Base-by-base conservation (phyloP, 2,888 invertebrate genomes). In the Fragum whitleyi region DNA sequence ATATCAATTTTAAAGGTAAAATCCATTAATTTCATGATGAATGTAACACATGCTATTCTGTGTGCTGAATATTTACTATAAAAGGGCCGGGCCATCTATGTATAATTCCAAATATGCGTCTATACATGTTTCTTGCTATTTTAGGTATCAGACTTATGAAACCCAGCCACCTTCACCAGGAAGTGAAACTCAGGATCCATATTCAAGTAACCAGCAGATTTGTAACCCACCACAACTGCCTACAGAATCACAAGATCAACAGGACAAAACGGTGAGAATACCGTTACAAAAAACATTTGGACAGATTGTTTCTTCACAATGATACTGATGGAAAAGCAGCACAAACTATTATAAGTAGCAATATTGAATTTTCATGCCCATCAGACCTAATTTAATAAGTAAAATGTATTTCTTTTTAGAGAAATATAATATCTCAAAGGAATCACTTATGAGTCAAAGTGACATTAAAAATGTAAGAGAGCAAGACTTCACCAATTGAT, bases 341-440 rank as follows among this genome's bases (percentile, higher is more conserved):
- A 61, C 74, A 74, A 23, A 68, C 74, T 23, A 11, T 36, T 11
- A 36, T 57, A 53, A 55, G 16, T 67, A 21, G 74, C 67, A 9
- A 55, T 67, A 55, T 16, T 74, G 21, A 16, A 67, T 11, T 68
- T 68, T 29, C 53, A 39, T 42, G 29, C 39, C 55, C 28, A 26
- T 21, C 67, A 23, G 32, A 53, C 55, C 16, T 57, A 74, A 32
- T 74, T 42, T 7, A 28, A 29, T 29, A 28, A 28, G 19, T 53
- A 74, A 55, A 28, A 74, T 74, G 67, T 53, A 36, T 55, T 74
- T 57, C 23, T 74, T 55, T 74, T 42, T 74, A 74, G 74, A 74
- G 29, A 55, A 23, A 26, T 11, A 74, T 57, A 67, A 74, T 21
- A 74, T 74, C 21, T 32, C 74, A 19, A 32, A 32, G 26, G 74